phyloP scores from a whole-genome alignment of 2,888 invertebrate genomes.

The Orthosia incerta region DNA sequence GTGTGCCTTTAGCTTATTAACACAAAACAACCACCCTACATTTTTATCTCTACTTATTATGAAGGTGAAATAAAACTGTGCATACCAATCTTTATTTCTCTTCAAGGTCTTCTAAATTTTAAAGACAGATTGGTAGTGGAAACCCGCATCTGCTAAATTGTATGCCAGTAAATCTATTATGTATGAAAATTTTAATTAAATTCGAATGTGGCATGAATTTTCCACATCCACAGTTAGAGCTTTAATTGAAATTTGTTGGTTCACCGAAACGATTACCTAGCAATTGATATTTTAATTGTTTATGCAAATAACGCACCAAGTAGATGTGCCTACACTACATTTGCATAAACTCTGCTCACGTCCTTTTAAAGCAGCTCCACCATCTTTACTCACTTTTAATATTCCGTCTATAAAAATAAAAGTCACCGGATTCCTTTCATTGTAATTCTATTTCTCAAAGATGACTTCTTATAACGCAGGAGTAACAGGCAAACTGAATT shows the following conservation, averaged over 20 bases:
- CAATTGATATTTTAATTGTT: conserved; percentile 82
- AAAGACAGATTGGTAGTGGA: conserved; percentile 35
- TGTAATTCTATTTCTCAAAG: conserved; percentile 77
- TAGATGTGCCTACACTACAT: conserved; percentile 34
- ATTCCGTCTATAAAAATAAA: conserved; percentile 59
- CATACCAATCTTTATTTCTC: not conserved
- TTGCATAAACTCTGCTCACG: conserved; percentile 41
- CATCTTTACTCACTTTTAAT: conserved; percentile 50
- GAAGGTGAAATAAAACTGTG: not conserved
- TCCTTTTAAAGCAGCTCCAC: conserved; percentile 23
- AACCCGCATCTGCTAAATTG: conserved; percentile 48
- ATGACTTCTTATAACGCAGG: conserved; percentile 78
- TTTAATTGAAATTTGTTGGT: conserved; percentile 81
- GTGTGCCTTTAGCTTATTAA: conserved; percentile 40
- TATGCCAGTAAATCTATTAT: conserved; percentile 64
- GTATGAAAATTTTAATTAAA: conserved; percentile 78
- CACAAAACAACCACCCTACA: conserved; percentile 17
- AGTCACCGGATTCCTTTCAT: conserved; percentile 65
- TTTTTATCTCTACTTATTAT: conserved; percentile 9
- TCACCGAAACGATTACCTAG: conserved; percentile 74
- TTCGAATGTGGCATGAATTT: conserved; percentile 76
- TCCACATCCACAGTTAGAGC: conserved; percentile 76
- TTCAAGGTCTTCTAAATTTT: conserved; percentile 18
- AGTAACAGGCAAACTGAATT: conserved; percentile 83
- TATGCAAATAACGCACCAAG: conserved; percentile 71